These are phyloP conservation scores for Drosophila planitibia DNA, from an alignment of 2,888 invertebrate species.

Conservation along the genomic window DNA sequence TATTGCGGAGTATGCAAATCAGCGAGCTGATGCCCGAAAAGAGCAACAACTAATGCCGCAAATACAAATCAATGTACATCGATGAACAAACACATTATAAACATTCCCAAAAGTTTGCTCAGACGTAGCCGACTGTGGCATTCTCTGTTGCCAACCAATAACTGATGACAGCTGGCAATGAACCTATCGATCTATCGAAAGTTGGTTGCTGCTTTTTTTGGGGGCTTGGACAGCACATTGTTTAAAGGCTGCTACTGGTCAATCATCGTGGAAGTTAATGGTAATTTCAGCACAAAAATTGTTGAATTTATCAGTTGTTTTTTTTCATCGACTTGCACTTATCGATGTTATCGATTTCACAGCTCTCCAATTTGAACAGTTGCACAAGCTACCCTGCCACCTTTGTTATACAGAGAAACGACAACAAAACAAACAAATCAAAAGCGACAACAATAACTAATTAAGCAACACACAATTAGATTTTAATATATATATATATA, in stretches of 20 bases:
- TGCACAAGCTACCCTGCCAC: background rate
- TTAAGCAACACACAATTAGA: conserved; percentile 37
- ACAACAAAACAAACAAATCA: background rate
- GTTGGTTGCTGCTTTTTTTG: too few species aligned
- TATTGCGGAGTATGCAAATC: conserved; percentile 30
- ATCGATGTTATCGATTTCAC: background rate
- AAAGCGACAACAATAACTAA: conserved; percentile 30
- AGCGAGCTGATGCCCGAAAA: conserved; percentile 15
- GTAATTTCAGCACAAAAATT: background rate
- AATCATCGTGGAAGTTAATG: too few species aligned
- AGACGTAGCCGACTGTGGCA: background rate
- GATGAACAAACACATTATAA: conserved; percentile 20
- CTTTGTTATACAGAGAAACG: background rate
- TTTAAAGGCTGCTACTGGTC: background rate
- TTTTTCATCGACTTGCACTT: background rate
- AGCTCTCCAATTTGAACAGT: background rate
- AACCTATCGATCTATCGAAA: too few species aligned
- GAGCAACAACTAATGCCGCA: conserved; percentile 12
- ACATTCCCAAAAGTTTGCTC: conserved; percentile 36
- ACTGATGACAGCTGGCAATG: background rate
- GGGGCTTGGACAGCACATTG: background rate
- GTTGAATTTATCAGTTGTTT: background rate
- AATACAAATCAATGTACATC: background rate
- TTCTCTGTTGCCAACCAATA: background rate
- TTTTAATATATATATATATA: conserved; percentile 28